These are phyloP conservation scores for Agonopterix heracliana DNA, from an alignment of 2,888 invertebrate genomes.

Conservation along the genomic window DNA sequence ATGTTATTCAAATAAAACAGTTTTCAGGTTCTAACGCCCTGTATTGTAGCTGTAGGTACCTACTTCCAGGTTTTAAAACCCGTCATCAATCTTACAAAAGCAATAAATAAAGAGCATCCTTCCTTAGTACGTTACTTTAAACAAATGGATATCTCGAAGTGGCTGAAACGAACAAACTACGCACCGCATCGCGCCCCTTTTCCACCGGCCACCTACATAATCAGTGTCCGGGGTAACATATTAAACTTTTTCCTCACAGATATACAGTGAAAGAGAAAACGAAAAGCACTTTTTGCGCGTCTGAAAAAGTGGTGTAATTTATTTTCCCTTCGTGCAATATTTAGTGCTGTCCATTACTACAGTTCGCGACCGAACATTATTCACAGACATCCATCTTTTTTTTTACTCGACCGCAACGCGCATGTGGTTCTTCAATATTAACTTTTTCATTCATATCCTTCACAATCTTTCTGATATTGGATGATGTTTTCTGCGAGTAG, in stretches of 20 bases:
- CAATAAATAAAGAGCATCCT: no score
- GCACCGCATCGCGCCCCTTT: slow-evolving; percentile 4
- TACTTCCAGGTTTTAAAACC: no score
- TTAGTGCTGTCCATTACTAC: slow-evolving; percentile 75
- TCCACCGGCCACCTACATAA: slow-evolving; percentile 25
- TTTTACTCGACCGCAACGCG: slow-evolving; percentile 53
- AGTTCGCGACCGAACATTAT: slow-evolving; percentile 75
- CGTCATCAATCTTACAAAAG: no score
- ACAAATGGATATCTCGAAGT: not conserved
- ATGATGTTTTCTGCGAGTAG: slow-evolving; percentile 23
- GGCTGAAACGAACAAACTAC: slow-evolving; percentile 15
- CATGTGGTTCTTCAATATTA: slow-evolving; percentile 57
- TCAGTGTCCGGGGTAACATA: slow-evolving; percentile 49
- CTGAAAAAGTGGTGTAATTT: slow-evolving; percentile 73
- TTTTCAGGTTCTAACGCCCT: no score
- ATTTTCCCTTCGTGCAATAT: slow-evolving; percentile 74
- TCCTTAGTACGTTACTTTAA: not conserved
- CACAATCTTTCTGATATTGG: slow-evolving; percentile 46
- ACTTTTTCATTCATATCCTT: slow-evolving; percentile 64
- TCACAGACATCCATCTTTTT: slow-evolving; percentile 71
- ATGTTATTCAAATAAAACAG: no score
- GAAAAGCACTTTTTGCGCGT: slow-evolving; percentile 65
- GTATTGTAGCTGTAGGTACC: no score
- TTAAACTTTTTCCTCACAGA: slow-evolving; percentile 61
- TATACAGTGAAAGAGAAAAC: slow-evolving; percentile 59